Percentiles rank a stretch among this genome's conserved stretches.
These are phyloP conservation scores for Kuschelorhynchus macadamiae DNA, from an alignment of 2,888 invertebrate species.

Conservation along the genomic window DNA sequence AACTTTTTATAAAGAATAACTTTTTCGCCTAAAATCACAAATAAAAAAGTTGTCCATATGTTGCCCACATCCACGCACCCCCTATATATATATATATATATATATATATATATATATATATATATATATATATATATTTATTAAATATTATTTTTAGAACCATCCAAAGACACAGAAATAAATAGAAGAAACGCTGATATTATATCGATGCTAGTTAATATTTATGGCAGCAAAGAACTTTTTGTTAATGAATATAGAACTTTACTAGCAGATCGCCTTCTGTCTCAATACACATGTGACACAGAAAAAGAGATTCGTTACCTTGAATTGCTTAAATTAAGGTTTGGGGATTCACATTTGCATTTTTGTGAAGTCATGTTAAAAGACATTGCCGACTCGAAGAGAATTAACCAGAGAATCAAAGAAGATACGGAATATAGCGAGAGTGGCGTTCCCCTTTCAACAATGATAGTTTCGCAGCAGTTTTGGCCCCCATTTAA, in stretches of 20 bases:
- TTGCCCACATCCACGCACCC: conserved; percentile 65
- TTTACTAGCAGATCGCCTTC: conserved; percentile 89
- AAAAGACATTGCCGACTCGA: conserved; percentile 96
- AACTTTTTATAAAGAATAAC: no score
- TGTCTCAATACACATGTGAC: conserved; percentile 88
- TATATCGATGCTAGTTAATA: conserved; percentile 97
- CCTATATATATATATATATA: background rate
- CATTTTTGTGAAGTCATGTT: conserved; percentile 92
- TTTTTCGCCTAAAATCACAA: no score
- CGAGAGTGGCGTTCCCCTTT: conserved; percentile 73
- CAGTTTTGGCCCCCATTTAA: conserved; percentile 99
- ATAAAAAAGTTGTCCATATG: conserved; percentile 47
- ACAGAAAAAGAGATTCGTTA: conserved; percentile 93
- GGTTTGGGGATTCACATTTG: conserved; percentile 96
- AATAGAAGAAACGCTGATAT: conserved; percentile 85
- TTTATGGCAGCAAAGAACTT: conserved; percentile 97
- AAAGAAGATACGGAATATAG: conserved; percentile 79
- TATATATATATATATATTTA: no score
- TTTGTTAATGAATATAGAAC: conserved; percentile 99
- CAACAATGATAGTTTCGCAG: conserved; percentile 94
- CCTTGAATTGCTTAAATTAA: conserved; percentile 91
- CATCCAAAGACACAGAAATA: conserved; percentile 69
- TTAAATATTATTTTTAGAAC: conserved; percentile 24
- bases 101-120: no score
- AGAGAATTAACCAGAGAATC: conserved; percentile 89